Conservation (phyloP, 1,140 invertebrate species). For the Chironomus tepperi region DNA sequence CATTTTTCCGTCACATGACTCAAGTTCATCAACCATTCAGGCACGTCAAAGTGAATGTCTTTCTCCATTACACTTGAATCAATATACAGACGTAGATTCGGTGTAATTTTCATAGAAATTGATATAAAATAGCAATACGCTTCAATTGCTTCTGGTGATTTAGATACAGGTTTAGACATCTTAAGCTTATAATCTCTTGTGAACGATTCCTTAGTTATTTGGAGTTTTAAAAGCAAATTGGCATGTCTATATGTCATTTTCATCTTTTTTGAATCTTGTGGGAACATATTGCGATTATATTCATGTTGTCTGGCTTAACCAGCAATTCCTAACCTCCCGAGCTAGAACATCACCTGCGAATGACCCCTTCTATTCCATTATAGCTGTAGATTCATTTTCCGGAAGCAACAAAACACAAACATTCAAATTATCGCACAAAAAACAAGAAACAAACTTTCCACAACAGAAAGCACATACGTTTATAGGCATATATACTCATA, state of each 20-base stretch:
- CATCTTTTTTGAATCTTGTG: too few species aligned
- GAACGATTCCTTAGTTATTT: not conserved
- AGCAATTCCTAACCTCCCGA: too few species aligned
- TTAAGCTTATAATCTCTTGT: not conserved
- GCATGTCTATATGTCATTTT: too few species aligned
- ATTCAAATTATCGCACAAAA: not conserved
- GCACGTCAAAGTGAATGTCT: constrained; percentile 11
- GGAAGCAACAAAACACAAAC: too few species aligned
- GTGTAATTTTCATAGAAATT: not conserved
- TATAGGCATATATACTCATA: not conserved
- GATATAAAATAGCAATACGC: not conserved
- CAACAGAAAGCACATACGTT: constrained; percentile 5
- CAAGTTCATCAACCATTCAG: constrained; percentile 12
- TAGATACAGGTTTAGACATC: not conserved
- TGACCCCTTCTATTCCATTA: too few species aligned
- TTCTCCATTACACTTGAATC: constrained; percentile 6
- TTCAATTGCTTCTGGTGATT: not conserved
- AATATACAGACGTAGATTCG: not conserved
- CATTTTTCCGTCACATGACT: not conserved
- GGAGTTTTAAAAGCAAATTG: not conserved
- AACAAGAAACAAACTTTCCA: not conserved
- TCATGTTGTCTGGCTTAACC: too few species aligned
- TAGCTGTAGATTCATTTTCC: too few species aligned
- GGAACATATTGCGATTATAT: too few species aligned
- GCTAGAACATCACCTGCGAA: too few species aligned